A percentile compares a stretch with the other conserved stretches of the same genome.
Conservation (phyloP, 2,888 invertebrate genomes). For the Unio pictorum region DNA sequence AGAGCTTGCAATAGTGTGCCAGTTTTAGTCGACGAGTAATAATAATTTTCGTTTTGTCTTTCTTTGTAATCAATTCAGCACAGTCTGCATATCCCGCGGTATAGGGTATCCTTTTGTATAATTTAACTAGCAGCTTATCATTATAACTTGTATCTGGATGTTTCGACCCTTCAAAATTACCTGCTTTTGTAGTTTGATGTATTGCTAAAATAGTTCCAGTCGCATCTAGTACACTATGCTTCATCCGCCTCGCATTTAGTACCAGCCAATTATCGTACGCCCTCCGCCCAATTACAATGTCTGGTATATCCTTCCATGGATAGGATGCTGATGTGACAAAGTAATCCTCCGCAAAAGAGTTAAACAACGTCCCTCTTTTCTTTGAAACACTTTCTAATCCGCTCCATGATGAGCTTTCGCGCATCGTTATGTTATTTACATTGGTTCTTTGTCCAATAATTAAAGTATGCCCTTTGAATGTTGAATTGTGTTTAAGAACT, state of each 20-base stretch:
- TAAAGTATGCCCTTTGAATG: conserved; percentile 27
- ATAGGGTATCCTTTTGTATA: conserved; percentile 44
- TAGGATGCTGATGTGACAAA: conserved; percentile 52
- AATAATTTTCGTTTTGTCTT: conserved; percentile 8
- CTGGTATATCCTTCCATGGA: conserved; percentile 58
- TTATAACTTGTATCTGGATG: conserved; percentile 49
- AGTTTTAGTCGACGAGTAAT: too few species aligned
- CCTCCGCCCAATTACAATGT: conserved; percentile 57
- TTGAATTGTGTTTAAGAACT: conserved; percentile 15
- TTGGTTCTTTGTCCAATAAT: conserved; percentile 49
- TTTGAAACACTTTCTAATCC: conserved; percentile 33
- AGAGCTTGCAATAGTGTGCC: too few species aligned
- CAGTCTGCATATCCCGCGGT: conserved; percentile 49
- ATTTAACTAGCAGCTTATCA: conserved; percentile 36
- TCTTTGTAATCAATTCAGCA: conserved; percentile 25
- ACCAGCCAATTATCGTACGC: conserved; percentile 65
- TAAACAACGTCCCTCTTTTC: conserved; percentile 46
- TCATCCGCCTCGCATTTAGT: conserved; percentile 39
- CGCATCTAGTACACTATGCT: conserved; percentile 48
- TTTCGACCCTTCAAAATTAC: conserved; percentile 51
- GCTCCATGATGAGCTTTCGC: conserved; percentile 33
- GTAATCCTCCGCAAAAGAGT: conserved; percentile 54
- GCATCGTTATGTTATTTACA: conserved; percentile 42
- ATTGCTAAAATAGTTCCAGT: conserved; percentile 54
- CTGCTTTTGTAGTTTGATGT: conserved; percentile 57